Conservation (phyloP, 2,888 invertebrate species). For the Punctoribates punctum region DNA sequence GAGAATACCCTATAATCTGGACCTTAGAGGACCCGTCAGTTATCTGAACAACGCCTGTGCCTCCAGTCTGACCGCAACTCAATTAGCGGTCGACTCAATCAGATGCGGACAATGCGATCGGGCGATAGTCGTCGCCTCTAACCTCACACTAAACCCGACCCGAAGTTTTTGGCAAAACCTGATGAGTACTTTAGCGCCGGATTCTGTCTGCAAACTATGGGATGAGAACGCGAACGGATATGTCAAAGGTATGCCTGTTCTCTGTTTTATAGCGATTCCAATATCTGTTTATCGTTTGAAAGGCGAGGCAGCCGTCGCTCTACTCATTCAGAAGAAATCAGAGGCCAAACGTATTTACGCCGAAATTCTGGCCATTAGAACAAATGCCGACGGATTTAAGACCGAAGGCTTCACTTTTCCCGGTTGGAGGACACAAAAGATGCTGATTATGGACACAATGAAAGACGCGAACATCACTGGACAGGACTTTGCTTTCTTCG, state of each 20-base stretch:
- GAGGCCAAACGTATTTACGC: conserved; percentile 36
- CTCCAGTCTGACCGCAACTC: conserved; percentile 83
- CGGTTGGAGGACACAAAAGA: conserved; percentile 71
- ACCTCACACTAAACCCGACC: conserved; percentile 81
- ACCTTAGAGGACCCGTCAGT: conserved; percentile 73
- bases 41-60: conserved; percentile 96
- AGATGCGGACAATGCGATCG: conserved; percentile 84
- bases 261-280: background rate
- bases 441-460: conserved; percentile 47
- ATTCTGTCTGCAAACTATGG: conserved; percentile 26
- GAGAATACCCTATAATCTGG: conserved; percentile 20
- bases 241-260: background rate
- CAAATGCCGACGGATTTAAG: conserved; percentile 83
- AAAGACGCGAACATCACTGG: conserved; percentile 54
- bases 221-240: conserved; percentile 17
- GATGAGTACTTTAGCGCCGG: conserved; percentile 11
- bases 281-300: background rate
- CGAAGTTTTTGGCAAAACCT: conserved; percentile 50
- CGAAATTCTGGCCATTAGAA: background rate
- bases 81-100: conserved; percentile 76
- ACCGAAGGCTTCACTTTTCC: conserved; percentile 85
- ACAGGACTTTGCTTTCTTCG: conserved; percentile 56
- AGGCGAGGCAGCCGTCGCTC: conserved; percentile 19
- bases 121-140: conserved; percentile 90
- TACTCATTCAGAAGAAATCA: conserved; percentile 28